phyloP scores from a whole-genome alignment of 2,888 invertebrate genomes.

The Dastarcus helophoroides region DNA sequence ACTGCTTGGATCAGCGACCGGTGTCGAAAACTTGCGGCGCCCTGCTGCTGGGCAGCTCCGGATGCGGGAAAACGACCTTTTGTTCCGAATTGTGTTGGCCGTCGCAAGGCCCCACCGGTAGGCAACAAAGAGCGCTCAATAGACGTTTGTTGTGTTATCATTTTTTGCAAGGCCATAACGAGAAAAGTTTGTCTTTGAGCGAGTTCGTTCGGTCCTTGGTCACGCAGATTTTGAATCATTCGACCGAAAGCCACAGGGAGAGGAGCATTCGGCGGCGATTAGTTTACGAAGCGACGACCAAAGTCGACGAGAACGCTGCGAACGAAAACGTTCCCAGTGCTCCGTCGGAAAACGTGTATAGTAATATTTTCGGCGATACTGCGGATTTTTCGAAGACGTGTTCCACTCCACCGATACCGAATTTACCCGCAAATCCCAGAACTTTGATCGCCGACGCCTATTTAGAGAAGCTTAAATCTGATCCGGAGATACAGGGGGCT shows the following conservation, averaged over 20 bases:
- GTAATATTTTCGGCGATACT: slow-evolving; percentile 28
- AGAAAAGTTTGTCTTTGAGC: slow-evolving; percentile 72
- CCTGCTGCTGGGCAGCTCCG: slow-evolving; percentile 76
- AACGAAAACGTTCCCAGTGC: slow-evolving; percentile 11
- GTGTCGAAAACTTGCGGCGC: slow-evolving; percentile 80
- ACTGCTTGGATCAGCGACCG: slow-evolving; percentile 81
- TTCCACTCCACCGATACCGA: slow-evolving; percentile 36
- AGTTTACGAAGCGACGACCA: slow-evolving; percentile 23
- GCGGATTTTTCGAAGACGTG: slow-evolving; percentile 23
- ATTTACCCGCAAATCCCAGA: slow-evolving; percentile 45
- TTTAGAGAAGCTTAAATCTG: slow-evolving; percentile 63
- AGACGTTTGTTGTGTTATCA: slow-evolving; percentile 76
- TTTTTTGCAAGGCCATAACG: slow-evolving; percentile 76
- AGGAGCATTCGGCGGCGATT: slow-evolving; percentile 31
- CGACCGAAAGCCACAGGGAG: slow-evolving; percentile 40
- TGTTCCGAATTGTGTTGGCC: slow-evolving; percentile 70
- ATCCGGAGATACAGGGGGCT: slow-evolving; percentile 70
- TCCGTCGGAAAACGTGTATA: slow-evolving; percentile 28
- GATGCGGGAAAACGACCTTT: slow-evolving; percentile 89
- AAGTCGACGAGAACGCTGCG: slow-evolving; percentile 17
- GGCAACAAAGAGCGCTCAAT: slow-evolving; percentile 63
- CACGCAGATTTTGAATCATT: slow-evolving; percentile 71
- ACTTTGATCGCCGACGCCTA: slow-evolving; percentile 66
- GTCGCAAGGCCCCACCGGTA: slow-evolving; percentile 51
- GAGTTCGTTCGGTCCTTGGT: slow-evolving; percentile 78